Evolutionary conservation across 2,797 vertebrate species (phyloP).

Genomic region (Spondyliosoma cantharus): DNA sequence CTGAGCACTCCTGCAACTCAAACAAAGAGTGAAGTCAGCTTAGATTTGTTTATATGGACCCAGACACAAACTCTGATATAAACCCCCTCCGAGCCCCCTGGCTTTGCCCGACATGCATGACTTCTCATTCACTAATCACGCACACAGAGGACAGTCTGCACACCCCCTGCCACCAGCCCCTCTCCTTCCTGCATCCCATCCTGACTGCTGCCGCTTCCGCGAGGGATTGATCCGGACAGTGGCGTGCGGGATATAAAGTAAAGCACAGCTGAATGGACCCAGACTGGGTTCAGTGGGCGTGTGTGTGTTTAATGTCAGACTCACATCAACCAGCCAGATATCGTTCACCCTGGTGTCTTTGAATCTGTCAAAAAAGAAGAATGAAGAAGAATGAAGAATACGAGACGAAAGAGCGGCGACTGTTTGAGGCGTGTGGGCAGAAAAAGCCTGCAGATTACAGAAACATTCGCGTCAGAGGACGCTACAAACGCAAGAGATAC

Average conservation of each 20-base stretch:
- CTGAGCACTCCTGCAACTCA: not conserved
- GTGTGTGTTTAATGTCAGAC: slow-evolving; percentile 57
- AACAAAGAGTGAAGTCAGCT: slow-evolving; percentile 44
- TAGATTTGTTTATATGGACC: slow-evolving; percentile 46
- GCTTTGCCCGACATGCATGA: slow-evolving; percentile 77
- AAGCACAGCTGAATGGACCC: slow-evolving; percentile 58
- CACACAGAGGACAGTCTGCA: slow-evolving; percentile 50
- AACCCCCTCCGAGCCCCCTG: slow-evolving; percentile 59
- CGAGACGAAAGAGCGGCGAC: not conserved
- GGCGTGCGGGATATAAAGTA: slow-evolving; percentile 39
- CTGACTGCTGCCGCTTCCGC: slow-evolving; percentile 63
- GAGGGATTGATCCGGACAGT: slow-evolving; percentile 68
- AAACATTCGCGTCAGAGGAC: not conserved
- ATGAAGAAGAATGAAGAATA: no score
- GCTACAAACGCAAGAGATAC: slow-evolving; percentile 22
- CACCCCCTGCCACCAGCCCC: slow-evolving; percentile 1
- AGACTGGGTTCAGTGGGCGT: slow-evolving; percentile 31
- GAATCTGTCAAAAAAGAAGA: slow-evolving; percentile 75
- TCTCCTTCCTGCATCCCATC: slow-evolving; percentile 30
- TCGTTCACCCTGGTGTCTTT: slow-evolving; percentile 84
- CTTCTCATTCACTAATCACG: slow-evolving; percentile 78
- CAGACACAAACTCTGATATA: slow-evolving; percentile 56
- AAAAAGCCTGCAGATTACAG: not conserved
- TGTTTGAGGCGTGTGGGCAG: not conserved
- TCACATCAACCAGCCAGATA: slow-evolving; percentile 88